Evolutionary conservation across 2,888 invertebrate species (phyloP), one percentile per base, ranked within the genome.

Genomic region (Helicoverpa assulta): DNA sequence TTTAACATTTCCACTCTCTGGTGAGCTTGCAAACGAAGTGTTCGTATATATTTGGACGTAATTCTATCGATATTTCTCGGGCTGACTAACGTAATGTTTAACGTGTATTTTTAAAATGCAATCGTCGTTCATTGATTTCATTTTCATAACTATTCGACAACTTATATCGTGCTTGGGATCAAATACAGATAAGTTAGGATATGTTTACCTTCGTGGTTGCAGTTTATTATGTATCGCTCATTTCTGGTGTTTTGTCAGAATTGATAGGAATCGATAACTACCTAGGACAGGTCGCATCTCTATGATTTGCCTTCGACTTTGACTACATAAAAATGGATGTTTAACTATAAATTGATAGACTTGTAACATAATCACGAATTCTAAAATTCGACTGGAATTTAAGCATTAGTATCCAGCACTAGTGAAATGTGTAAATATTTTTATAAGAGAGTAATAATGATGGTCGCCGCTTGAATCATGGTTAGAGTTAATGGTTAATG

Each of bases 151-250:
- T 54, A 81, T 78, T 77, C 80, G 73, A 86, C 88, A 89, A 90
- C 55, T 76, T 93, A 93, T 94, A 95, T 94, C 93, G 92, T 91
- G 94, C 94, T 94, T 93, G 95, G 95, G 95, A 95, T 92, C 95
- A 95, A 95, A 92, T 94, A 93, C 83, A 87, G 85, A 90, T 94
- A 94, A 93, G 93, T 93, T 92, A 93, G 91, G 87, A 84, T 91
- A 88, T 85, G 85, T 83, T 88, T 81, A 81, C 79, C 70, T 66
- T 58, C 63, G 68, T 68, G 67, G 62, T 76, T 67, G 66, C 76
- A 67, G 61, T 73, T 64, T 63, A 56, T 55, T 52, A 19, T 18
- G 63, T 66, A 47, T 78, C 57, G 63, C 61, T 74, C 68, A 57
- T 57, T 73, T 67, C 67, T 67, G 77, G 62, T 65, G 73, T 82